These are phyloP conservation scores for Phorcus lineatus DNA, from an alignment of 2,888 invertebrate species.

Conservation along the genomic window DNA sequence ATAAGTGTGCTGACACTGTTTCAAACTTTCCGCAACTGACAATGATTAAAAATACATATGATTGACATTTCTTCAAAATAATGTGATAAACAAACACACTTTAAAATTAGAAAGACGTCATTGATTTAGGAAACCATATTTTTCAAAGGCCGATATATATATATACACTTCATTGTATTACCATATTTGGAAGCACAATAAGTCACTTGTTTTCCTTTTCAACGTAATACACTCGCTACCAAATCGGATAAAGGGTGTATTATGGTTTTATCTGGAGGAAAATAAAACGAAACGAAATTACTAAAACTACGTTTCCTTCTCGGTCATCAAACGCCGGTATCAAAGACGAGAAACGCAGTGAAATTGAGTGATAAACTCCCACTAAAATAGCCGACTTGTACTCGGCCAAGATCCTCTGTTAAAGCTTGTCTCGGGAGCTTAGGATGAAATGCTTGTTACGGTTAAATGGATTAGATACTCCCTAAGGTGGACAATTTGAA, in stretches of 20 bases:
- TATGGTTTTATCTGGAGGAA: background rate
- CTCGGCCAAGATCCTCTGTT: background rate
- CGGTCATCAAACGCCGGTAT: background rate
- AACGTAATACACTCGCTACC: background rate
- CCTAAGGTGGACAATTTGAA: slow-evolving; percentile 32
- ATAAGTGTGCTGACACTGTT: background rate
- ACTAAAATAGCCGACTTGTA: slow-evolving; percentile 9
- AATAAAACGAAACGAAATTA: slow-evolving; percentile 15
- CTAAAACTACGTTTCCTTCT: background rate
- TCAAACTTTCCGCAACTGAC: background rate
- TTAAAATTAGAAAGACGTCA: too few relatives aligned
- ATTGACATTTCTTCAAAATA: background rate
- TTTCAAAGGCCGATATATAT: too few relatives aligned
- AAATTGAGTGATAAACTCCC: slow-evolving; percentile 5
- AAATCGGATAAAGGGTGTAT: slow-evolving; percentile 1
- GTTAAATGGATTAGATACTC: slow-evolving; percentile 34
- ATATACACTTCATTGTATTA: too few relatives aligned
- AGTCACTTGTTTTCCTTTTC: too few relatives aligned
- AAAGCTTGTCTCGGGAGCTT: background rate
- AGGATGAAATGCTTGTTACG: slow-evolving; percentile 39
- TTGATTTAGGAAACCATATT: too few relatives aligned
- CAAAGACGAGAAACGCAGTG: slow-evolving; percentile 1
- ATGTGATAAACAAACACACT: too few relatives aligned
- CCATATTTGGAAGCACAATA: too few relatives aligned
- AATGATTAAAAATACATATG: background rate